Percentiles rank a stretch among this genome's conserved stretches.
phyloP scores from a whole-genome alignment of 2,888 invertebrate species.

The Galerucella nymphaeae region DNA sequence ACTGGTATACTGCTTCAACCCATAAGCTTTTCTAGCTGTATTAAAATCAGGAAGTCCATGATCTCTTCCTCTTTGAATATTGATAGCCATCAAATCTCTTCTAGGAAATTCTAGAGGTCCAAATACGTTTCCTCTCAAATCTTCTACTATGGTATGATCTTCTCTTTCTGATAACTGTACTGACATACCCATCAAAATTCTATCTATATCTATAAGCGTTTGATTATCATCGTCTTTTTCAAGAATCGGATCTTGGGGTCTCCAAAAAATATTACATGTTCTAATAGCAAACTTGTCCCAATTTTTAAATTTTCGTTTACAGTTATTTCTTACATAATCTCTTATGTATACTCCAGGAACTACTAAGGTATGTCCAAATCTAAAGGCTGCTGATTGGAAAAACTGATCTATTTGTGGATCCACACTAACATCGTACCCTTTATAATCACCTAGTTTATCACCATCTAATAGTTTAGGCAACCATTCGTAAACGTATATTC shows the following conservation, averaged over 20 bases:
- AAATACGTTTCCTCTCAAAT: slow-evolving; percentile 69
- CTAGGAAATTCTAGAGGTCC: slow-evolving; percentile 71
- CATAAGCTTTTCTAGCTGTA: slow-evolving; percentile 67
- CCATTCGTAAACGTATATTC: slow-evolving; percentile 67
- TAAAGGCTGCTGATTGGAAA: slow-evolving; percentile 72
- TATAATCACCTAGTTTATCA: slow-evolving; percentile 44
- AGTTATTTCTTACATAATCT: slow-evolving; percentile 62
- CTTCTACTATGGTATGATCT: slow-evolving; percentile 70
- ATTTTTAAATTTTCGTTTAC: slow-evolving; percentile 53
- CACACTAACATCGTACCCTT: slow-evolving; percentile 67
- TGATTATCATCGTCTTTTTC: slow-evolving; percentile 49
- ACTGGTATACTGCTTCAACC: slow-evolving; percentile 49
- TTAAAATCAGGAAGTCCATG: slow-evolving; percentile 73
- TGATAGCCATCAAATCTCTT: slow-evolving; percentile 70
- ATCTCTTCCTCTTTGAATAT: slow-evolving; percentile 70
- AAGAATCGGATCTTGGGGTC: slow-evolving; percentile 64
- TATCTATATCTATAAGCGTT: slow-evolving; percentile 65
- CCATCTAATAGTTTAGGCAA: slow-evolving; percentile 64
- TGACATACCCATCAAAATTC: slow-evolving; percentile 69
- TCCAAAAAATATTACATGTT: slow-evolving; percentile 69
- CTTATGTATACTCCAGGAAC: slow-evolving; percentile 66
- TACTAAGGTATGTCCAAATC: slow-evolving; percentile 72
- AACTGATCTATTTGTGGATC: slow-evolving; percentile 72
- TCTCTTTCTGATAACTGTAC: slow-evolving; percentile 68
- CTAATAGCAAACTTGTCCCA: slow-evolving; percentile 60